Evolutionary conservation across 2,888 invertebrate genomes (phyloP), one percentile per base, ranked within the genome.

Genomic region (Diachrysia chrysitis): DNA sequence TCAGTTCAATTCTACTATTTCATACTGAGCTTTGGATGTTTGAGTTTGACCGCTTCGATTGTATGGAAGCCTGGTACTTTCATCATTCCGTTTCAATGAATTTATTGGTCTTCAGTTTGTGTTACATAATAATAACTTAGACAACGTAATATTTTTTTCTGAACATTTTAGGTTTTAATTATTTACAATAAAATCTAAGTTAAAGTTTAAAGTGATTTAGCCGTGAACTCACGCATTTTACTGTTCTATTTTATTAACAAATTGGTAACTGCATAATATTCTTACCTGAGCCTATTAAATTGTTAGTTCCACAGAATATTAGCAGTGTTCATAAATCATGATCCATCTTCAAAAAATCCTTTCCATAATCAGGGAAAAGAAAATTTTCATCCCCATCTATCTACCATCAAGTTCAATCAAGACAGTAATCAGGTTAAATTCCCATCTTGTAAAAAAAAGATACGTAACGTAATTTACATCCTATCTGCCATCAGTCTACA

Each of bases 401-500:
- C 35, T 42, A 64, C 69, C 68, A 65, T 42, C 56, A 51, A 58
- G 53, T 46, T 59, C 73, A 60, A 70, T 74, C 65, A 61, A 35
- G 46, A 29, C 51, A 48, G 35, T 79, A 79, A 79, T 68, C 61
- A 16, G 48, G 56, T 79, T 76, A 76, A 71, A 76, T 51, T 76
- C 58, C 35, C 67, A 79, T 79, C 66, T 66, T 57, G 46, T 48
- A 78, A 71, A 69, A 66, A 71, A 78, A 46, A 51, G 19, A 66
- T 62, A 66, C 59, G 57, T 75, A 71, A 71, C 58, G 58, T 68
- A 76, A 79, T 79, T 81, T 81, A 74, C 72, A 80, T 81, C 69
- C 68, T 58, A 71, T 79, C 58, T 68, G 48, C 57, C 78, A 73
- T 71, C 71, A 72, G 65, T 73, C 69, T 71, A 61, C 68, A 67